Evolutionary conservation across 1,140 invertebrate genomes (phyloP).

Genomic region (Holcopasites calliopsidis): DNA sequence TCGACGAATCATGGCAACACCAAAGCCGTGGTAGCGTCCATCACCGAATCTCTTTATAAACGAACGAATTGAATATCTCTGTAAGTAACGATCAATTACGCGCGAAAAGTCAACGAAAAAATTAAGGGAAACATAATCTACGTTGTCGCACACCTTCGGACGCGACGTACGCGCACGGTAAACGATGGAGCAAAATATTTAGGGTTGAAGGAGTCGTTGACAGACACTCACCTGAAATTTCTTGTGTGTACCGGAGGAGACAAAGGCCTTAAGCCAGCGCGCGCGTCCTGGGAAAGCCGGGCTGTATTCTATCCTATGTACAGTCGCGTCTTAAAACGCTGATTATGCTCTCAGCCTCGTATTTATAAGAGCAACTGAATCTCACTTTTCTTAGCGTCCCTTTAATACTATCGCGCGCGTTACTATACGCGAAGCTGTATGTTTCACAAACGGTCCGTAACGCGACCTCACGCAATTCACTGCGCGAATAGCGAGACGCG

Average conservation of each 20-base stretch:
- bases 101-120: not conserved
- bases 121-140: not conserved
- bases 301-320: not conserved
- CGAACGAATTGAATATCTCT: constrained; percentile 36
- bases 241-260: constrained; percentile 20
- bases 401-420: constrained; percentile 8
- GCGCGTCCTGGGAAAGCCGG: constrained; percentile 28
- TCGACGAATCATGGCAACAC: constrained; percentile 45
- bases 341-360: not conserved
- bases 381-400: not conserved
- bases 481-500: constrained; percentile 37
- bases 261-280: constrained; percentile 48
- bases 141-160: not conserved
- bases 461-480: not conserved
- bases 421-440: not conserved
- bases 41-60: constrained; percentile 22
- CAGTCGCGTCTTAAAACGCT: not conserved
- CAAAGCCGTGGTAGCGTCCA: constrained; percentile 42
- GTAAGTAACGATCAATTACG: constrained; percentile 12
- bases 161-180: not conserved
- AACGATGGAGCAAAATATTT: not conserved
- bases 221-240: constrained; percentile 39
- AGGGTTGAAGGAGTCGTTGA: constrained; percentile 4
- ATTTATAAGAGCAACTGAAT: too few relatives aligned
- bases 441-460: not conserved